Base-by-base conservation (phyloP, 2,113 vertebrate species). In the Columba janthina region DNA sequence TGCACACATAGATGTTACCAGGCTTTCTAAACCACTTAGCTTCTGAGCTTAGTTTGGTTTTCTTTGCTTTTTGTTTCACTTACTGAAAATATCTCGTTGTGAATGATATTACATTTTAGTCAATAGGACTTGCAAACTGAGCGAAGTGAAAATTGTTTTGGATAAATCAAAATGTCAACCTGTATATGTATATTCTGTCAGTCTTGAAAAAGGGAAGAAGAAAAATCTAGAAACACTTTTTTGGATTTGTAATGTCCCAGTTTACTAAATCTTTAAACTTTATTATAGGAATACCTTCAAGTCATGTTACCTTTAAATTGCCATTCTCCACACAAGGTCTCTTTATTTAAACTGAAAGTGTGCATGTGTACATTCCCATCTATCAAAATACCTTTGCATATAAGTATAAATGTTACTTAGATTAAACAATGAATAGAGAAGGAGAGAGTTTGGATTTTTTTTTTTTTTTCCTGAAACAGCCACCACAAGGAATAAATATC, bases 31-130 rank as follows among this genome's bases (percentile, higher is more conserved):
- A 97, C 96, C 97, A 97, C 96, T 95, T 97, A 85, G 96, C 97
- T 98, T 98, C 97, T 97, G 96, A 98, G 97, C 96, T 97, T 97
- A 96, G 76, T 92, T 90, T 91, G 95, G 89, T 80, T 98, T 98
- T 98, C 94, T 97, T 98, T 97, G 97, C 97, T 98, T 98, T 76
- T 94, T 85, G 96, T 98, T 98, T 96, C 94, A 98, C 95, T 98
- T 94, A 97, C 78, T 97, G 96, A 97, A 95, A 94, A 96, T 95
- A 86, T 93, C 98, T 79, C 91, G 94, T 97, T 97, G 96, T 97
- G 94, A 96, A 94, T 98, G 96, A 85, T 97, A 96, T 56, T 97
- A 96, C 95, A 91, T 96, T 97, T 97, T 98, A 98, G 94, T 96
- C 84, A 84, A 32, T 97, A 96, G 96, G 96, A 97, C 90, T 97